Percentiles rank a stretch among this genome's conserved stretches.
These are phyloP conservation scores for Arion vulgaris DNA, from an alignment of 1,140 invertebrate genomes.

Conservation along the genomic window DNA sequence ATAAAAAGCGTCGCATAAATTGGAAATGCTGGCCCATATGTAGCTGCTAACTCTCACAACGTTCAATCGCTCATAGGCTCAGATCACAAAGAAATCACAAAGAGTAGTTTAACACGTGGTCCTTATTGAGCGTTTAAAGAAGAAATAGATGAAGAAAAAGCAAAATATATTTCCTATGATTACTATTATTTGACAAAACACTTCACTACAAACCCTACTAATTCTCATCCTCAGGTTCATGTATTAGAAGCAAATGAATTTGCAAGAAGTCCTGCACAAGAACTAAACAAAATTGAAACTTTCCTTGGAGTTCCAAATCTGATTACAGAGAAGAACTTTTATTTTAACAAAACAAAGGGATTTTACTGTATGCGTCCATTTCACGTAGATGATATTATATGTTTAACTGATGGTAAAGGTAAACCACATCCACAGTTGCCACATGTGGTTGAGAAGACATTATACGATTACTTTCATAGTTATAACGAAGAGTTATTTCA, in stretches of 20 bases:
- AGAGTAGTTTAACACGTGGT: no score
- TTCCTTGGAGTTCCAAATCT: conserved; percentile 64
- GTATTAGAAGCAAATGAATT: conserved; percentile 67
- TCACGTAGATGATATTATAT: conserved; percentile 68
- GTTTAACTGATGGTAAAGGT: conserved; percentile 93
- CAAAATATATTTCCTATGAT: no score
- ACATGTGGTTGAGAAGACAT: conserved; percentile 79
- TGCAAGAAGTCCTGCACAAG: conserved; percentile 59
- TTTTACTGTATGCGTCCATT: conserved; percentile 73
- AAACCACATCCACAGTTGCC: conserved; percentile 89
- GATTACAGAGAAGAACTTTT: conserved; percentile 62
- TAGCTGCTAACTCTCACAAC: no score
- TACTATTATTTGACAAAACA: no score
- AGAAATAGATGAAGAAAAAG: no score
- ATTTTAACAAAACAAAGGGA: conserved; percentile 72
- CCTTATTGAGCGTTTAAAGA: no score
- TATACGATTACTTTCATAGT: conserved; percentile 89
- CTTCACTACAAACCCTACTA: no score
- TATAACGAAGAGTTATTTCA: conserved; percentile 79
- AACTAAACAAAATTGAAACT: conserved; percentile 64
- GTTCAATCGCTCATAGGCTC: no score
- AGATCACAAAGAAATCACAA: no score
- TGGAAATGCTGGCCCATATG: no score
- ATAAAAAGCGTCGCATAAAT: no score
- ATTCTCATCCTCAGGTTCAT: conserved; percentile 60